Percentiles rank a stretch among this genome's conserved stretches.
Evolutionary conservation across 2,797 vertebrate species (phyloP).

Genomic region (Phrynocephalus guinanensis): DNA sequence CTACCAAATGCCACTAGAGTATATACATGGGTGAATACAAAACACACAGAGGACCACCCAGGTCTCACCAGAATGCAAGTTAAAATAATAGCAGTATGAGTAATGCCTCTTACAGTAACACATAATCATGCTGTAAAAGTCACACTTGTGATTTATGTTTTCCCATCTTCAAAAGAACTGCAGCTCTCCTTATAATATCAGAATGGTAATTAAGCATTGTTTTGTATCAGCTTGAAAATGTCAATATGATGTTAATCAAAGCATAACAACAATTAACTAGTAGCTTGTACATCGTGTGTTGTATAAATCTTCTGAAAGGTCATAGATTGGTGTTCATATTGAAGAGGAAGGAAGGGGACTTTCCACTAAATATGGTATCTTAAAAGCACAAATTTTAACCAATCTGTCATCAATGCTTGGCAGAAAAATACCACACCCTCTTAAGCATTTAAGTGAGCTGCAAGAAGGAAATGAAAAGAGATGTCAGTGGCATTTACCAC

Average conservation of each 20-base stretch:
- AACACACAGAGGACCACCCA: background rate
- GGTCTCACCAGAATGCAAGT: background rate
- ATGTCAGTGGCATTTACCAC: background rate
- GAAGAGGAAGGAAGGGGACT: background rate
- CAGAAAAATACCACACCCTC: background rate
- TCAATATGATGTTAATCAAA: slow-evolving; percentile 26
- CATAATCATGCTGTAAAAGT: slow-evolving; percentile 23
- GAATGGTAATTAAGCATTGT: background rate
- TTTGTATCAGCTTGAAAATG: slow-evolving; percentile 25
- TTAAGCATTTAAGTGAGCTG: background rate
- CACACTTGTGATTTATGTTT: background rate
- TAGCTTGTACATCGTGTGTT: slow-evolving; percentile 5
- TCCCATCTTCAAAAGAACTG: background rate
- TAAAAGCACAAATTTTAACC: slow-evolving; percentile 8
- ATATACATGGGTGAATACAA: background rate
- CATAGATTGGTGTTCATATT: accelerated
- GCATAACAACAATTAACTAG: slow-evolving; percentile 40
- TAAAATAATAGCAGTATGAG: slow-evolving; percentile 6
- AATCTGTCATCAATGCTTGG: background rate
- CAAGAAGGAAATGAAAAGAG: background rate
- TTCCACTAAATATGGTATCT: background rate
- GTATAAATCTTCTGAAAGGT: slow-evolving; percentile 21
- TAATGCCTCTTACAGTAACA: background rate
- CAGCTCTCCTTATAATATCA: background rate
- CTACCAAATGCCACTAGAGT: background rate